Base-by-base conservation (phyloP, 1,140 invertebrate genomes). In the Brachionus sp. region DNA sequence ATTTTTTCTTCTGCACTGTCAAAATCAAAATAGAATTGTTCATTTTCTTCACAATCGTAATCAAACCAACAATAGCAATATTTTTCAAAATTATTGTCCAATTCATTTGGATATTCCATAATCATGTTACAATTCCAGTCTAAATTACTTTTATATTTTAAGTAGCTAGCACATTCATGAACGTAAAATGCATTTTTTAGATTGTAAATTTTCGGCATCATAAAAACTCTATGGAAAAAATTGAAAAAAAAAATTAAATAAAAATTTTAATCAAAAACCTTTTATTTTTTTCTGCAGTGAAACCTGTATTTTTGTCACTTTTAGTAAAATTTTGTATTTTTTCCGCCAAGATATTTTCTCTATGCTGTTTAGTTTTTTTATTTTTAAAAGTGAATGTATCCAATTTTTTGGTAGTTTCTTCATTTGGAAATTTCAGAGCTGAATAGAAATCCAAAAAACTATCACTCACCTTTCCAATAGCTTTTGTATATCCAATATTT, bases 1-100 rank as follows among this genome's bases (percentile, higher is more conserved):
- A 16, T 70, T 19, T 70, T 70, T 23, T 75, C 70, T 9, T 75
- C 39, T 25, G 25, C 70, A 23, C n/a, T 44, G 3, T 75, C 42
- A 23, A 75, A 75, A 75, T 75, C 70, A 39, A 75, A 75, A 46
- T 75, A 75, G 25, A 75, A 75, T 25, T 75, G 70, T 25, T 75
- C 70, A 42, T 75, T 75, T 25, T 75, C 70, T 2, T 9, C 25
- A 25, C 70, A 75, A 46, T 75, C 70, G n/a, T 75, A 75, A 13
- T 75, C 70, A 13, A 75, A 29, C 16, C 39, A 75, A 46, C 70
- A 75, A 75, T 75, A 75, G 44, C 70, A 75, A 2, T 13, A 75
- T 75, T 35, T 75, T 10, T 46, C 42, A 2, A 75, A 13, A 0
- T 39, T 19, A 13, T 33, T 33, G n/a, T 75, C 70, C 5, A 23